Evolutionary conservation across 1,140 invertebrate species (phyloP).

Genomic region (Brachionus sp.): DNA sequence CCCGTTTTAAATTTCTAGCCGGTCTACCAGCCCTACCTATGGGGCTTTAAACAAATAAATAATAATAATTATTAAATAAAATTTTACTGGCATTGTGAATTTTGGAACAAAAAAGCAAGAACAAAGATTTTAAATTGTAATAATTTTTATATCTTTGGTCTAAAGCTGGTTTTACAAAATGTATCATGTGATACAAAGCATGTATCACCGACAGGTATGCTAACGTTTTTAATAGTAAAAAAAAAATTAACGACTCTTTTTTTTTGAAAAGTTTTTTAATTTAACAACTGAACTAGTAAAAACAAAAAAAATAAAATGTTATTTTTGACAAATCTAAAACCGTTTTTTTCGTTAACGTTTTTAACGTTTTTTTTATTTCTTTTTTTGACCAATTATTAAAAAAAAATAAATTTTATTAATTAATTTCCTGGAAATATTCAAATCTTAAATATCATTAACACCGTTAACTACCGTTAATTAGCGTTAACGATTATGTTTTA

Average conservation of each 20-base stretch:
- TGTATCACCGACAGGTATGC: no score
- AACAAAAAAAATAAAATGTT: neutral
- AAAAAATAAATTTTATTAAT: neutral
- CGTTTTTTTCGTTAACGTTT: neutral
- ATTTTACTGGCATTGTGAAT: no score
- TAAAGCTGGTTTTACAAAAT: no score
- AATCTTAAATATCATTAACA: neutral
- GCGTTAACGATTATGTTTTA: neutral
- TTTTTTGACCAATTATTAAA: neutral
- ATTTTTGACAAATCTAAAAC: neutral
- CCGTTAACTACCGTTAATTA: neutral
- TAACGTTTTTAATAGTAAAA: no score
- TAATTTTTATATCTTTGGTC: no score
- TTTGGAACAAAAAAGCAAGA: no score
- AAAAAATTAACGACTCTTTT: no score
- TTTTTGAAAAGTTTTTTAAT: no score
- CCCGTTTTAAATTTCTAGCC: neutral
- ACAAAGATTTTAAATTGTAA: no score
- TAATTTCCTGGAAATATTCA: neutral
- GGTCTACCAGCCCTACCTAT: neutral
- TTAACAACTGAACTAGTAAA: neutral
- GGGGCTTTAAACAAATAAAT: no score
- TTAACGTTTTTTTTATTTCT: neutral
- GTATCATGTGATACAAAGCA: no score
- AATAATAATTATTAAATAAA: no score